Percentiles rank a stretch among this genome's conserved stretches.
These are phyloP conservation scores for Platypus cylindrus DNA, from an alignment of 2,888 invertebrate genomes.

Conservation along the genomic window DNA sequence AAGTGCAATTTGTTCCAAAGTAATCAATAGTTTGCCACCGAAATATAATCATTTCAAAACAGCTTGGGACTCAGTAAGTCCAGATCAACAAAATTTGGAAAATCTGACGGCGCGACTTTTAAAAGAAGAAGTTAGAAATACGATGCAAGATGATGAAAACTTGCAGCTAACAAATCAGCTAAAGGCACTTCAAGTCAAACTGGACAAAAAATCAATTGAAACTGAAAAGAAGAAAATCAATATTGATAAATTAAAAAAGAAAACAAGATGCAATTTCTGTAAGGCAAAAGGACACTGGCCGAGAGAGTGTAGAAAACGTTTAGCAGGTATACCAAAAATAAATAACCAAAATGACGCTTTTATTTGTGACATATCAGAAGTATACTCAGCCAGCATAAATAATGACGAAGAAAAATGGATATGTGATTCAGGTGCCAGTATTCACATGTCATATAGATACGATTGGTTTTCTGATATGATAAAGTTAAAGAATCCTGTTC, in stretches of 20 bases:
- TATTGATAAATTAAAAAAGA: slow-evolving; percentile 10
- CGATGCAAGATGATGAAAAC: slow-evolving; percentile 10
- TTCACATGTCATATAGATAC: slow-evolving; percentile 17
- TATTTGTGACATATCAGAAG: slow-evolving; percentile 9
- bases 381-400: slow-evolving; percentile 5
- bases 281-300: slow-evolving; percentile 15
- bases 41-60: slow-evolving; percentile 11
- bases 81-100: slow-evolving; percentile 11
- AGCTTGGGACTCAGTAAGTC: slow-evolving; percentile 14
- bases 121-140: slow-evolving; percentile 13
- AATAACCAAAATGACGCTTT: slow-evolving; percentile 3
- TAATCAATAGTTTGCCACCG: slow-evolving; percentile 12
- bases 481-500: slow-evolving; percentile 1
- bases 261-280: slow-evolving; percentile 14
- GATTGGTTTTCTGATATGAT: slow-evolving; percentile 12
- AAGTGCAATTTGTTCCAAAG: slow-evolving; percentile 13
- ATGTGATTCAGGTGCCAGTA: slow-evolving; percentile 20
- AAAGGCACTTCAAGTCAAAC: slow-evolving; percentile 7
- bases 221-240: slow-evolving; percentile 5
- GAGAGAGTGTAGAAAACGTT: slow-evolving; percentile 15
- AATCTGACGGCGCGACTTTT: slow-evolving; percentile 14
- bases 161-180: slow-evolving; percentile 10
- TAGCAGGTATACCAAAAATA: slow-evolving; percentile 6
- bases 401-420: slow-evolving; percentile 15
- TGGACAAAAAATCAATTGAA: slow-evolving; percentile 4